A percentile compares a stretch with the other conserved stretches of the same genome.
Conservation (phyloP, 1,140 invertebrate genomes). For the Lordiphosa mommai region DNA sequence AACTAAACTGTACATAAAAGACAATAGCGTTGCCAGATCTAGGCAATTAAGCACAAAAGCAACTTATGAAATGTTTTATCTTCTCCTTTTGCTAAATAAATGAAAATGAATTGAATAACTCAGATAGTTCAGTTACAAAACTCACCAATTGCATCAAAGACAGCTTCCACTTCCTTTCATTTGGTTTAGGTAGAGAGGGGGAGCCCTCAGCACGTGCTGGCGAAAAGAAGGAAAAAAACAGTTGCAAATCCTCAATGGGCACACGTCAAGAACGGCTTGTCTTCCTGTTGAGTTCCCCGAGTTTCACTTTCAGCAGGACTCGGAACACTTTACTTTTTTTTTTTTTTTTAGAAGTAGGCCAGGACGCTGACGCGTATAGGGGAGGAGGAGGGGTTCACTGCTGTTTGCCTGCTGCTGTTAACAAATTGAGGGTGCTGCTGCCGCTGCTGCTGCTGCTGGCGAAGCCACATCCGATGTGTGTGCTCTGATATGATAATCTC, state of each 20-base stretch:
- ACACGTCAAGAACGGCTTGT: conserved; percentile 30
- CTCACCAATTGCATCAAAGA: too few species aligned
- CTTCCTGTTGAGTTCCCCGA: conserved; percentile 45
- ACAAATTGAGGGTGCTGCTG: conserved; percentile 39
- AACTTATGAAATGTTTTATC: too few species aligned
- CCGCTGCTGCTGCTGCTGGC: conserved; percentile 36
- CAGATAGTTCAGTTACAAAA: too few species aligned
- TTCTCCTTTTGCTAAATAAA: too few species aligned
- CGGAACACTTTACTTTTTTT: not conserved
- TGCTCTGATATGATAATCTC: conserved; percentile 71
- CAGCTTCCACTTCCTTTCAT: too few species aligned
- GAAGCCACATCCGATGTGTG: conserved; percentile 35
- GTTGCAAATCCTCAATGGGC: conserved; percentile 19
- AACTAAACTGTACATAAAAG: too few species aligned
- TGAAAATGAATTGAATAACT: too few species aligned
- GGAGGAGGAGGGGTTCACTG: conserved; percentile 20
- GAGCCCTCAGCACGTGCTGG: conserved; percentile 28
- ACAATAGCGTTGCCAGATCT: too few species aligned
- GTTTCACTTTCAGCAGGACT: conserved; percentile 60
- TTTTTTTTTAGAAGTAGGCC: conserved; percentile 9
- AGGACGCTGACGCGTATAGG: too few species aligned
- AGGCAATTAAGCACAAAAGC: too few species aligned
- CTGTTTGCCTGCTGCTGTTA: conserved; percentile 38
- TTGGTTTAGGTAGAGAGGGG: too few species aligned
- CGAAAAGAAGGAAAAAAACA: conserved; percentile 14